These are phyloP conservation scores for Rhaphigaster nebulosa DNA, from an alignment of 2,888 invertebrate genomes.

Conservation along the genomic window DNA sequence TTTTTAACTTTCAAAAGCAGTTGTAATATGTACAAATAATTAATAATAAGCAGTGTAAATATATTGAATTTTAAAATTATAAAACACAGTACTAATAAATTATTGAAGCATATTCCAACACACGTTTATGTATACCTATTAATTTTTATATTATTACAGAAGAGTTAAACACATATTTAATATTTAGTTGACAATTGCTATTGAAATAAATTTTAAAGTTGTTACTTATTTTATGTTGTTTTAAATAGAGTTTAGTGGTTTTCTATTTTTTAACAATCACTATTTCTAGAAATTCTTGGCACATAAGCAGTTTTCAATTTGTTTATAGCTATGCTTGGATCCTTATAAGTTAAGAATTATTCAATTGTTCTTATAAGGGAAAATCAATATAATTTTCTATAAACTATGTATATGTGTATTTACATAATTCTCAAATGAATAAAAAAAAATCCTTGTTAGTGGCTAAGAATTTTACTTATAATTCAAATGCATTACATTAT, in stretches of 20 bases:
- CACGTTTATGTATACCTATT: background rate
- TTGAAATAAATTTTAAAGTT: background rate
- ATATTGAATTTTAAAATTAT: background rate
- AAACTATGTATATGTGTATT: background rate
- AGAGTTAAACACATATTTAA: no score
- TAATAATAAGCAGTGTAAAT: no score
- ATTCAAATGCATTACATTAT: no score
- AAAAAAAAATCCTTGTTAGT: no score
- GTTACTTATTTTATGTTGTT: background rate
- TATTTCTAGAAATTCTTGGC: slow-evolving; percentile 31
- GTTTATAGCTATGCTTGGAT: background rate
- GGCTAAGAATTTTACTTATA: background rate
- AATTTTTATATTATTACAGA: no score
- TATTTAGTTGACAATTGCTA: no score
- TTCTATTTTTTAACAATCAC: slow-evolving; percentile 40
- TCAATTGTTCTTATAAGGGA: background rate
- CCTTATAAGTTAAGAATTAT: background rate
- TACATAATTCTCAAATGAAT: background rate
- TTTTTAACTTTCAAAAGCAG: background rate
- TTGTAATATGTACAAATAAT: background rate
- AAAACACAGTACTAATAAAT: background rate
- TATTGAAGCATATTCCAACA: background rate
- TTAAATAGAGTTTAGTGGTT: slow-evolving; percentile 8
- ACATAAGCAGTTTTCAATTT: slow-evolving; percentile 21
- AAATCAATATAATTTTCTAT: background rate